Percentiles rank a stretch among this genome's conserved stretches.
Conservation (phyloP, 2,113 vertebrate genomes). For the Leptosomus discolor region DNA sequence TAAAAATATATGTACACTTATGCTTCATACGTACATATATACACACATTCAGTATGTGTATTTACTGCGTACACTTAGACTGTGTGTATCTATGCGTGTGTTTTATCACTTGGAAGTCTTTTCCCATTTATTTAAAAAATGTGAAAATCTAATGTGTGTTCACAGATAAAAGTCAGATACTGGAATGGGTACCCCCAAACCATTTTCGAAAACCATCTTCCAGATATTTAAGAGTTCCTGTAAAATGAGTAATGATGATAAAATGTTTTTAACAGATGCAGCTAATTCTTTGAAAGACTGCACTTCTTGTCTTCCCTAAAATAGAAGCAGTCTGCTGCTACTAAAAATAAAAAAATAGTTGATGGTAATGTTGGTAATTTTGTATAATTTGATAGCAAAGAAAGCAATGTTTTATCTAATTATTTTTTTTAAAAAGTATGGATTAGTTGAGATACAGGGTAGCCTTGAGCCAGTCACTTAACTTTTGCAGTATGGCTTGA, state of each 20-base stretch:
- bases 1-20: background rate
- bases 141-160: background rate
- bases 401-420: background rate
- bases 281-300: background rate
- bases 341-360: background rate
- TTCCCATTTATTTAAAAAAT: background rate
- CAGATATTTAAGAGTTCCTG: background rate
- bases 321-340: background rate
- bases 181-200: background rate
- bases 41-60: background rate
- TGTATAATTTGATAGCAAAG: background rate
- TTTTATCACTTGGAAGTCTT: background rate
- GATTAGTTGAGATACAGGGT: background rate
- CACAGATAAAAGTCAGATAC: background rate
- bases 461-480: background rate
- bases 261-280: background rate
- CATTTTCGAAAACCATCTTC: background rate
- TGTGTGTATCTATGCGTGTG: background rate
- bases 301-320: background rate
- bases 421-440: background rate
- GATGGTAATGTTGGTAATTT: background rate
- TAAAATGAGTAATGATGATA: background rate
- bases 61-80: background rate
- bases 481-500: background rate
- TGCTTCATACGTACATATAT: background rate